These are phyloP conservation scores for Chloroceryle inda DNA, from an alignment of 2,797 vertebrate species.

Conservation along the genomic window DNA sequence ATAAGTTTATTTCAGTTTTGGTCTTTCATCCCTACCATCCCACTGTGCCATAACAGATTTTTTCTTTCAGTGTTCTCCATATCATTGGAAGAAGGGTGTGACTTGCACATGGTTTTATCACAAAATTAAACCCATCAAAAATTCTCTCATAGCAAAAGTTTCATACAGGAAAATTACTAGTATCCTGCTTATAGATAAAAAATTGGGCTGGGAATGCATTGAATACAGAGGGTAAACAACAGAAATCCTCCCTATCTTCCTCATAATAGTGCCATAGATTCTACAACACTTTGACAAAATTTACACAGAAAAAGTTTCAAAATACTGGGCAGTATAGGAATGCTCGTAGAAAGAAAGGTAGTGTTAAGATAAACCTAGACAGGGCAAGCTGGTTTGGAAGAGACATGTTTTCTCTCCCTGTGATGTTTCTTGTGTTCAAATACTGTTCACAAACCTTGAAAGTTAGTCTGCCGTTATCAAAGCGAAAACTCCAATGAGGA, in stretches of 20 bases:
- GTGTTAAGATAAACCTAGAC: neutral
- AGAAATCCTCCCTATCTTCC: neutral
- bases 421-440: neutral
- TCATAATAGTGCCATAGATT: neutral
- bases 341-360: neutral
- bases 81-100: neutral
- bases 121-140: neutral
- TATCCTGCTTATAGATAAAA: neutral
- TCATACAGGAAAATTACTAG: neutral
- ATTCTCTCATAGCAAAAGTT: neutral
- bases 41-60: neutral
- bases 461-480: neutral
- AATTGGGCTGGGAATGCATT: neutral
- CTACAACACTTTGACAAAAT: neutral
- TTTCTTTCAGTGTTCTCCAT: neutral
- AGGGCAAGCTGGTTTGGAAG: neutral
- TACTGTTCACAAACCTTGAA: neutral
- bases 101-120: neutral
- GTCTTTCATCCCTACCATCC: neutral
- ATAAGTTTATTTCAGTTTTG: neutral
- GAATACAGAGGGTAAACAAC: neutral
- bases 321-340: neutral
- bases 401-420: neutral
- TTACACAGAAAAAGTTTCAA: neutral
- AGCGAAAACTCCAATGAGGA: neutral